Evolutionary conservation across 2,888 invertebrate genomes (phyloP), one percentile per base, ranked within the genome.

Genomic region (Protodeltote pygarga): DNA sequence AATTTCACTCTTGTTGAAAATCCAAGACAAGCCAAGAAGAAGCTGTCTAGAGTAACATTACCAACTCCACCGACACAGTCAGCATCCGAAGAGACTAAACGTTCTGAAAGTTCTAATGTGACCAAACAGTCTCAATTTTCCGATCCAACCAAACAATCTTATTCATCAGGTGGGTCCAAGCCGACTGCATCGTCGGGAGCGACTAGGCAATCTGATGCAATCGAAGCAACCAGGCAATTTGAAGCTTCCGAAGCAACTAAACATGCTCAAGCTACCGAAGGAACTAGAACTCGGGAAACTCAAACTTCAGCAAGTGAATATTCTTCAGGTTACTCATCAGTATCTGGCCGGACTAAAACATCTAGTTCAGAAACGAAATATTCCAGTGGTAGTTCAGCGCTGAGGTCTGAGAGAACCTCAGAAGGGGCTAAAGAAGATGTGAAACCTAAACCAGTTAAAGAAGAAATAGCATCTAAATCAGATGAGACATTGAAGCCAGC

Each of bases 401-500:
- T 9, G 2, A 25, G n/a, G 14, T 10, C 27, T 2, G 16, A 24
- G 3, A 8, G 11, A 2, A 3, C 19, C 14, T 17, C 16, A 2
- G n/a, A 8, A 10, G 19, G 5, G 3, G 14, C 15, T 8, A 6
- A 20, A 1, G 1, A 16, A 17, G 1, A 5, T 4, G 3, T 10
- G 2, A 3, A 34, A 1, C 1, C 20, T 9, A 10, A 24, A 9
- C 1, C 3, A 1, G n/a, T n/a, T n/a, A n/a, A n/a, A n/a, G n/a
- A n/a, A n/a, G n/a, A n/a, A n/a, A n/a, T n/a, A n/a, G n/a, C 1
- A 14, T 5, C 9, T 27, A 1, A 0, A 0, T 29, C 21, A 1
- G 37, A 27, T 4, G 37, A 42, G 3, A 20, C 8, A 0, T 2
- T 41, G 5, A 44, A 48, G 5, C 27, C 35, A 6, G 2, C 16